Evolutionary conservation across 2,113 vertebrate species (phyloP).

Genomic region (Bostrychus sinensis): DNA sequence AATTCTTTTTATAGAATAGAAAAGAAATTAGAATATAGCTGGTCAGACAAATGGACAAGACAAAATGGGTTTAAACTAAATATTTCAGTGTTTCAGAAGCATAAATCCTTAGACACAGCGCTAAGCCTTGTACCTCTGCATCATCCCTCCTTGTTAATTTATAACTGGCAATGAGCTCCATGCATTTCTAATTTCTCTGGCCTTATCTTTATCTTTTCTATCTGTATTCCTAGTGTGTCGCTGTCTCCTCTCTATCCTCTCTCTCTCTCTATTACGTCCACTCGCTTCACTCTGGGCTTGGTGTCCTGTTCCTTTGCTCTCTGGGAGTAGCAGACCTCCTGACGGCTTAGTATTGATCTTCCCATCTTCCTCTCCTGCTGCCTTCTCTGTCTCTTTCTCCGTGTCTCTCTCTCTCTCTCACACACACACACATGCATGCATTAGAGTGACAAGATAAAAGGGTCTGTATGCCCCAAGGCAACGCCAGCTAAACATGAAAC

Average conservation of each 20-base stretch:
- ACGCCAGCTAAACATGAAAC: conserved; percentile 67
- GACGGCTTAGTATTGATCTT: conserved; percentile 77
- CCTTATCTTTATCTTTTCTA: conserved; percentile 18
- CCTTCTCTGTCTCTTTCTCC: conserved; percentile 19
- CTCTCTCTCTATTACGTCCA: conserved; percentile 33
- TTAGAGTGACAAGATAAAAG: conserved; percentile 76
- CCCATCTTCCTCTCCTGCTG: conserved; percentile 54
- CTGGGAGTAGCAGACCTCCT: conserved; percentile 76
- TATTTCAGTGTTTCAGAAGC: neutral
- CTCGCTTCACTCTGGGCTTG: conserved; percentile 54
- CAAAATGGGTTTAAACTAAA: neutral
- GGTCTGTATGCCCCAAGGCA: conserved; percentile 70
- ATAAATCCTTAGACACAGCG: neutral
- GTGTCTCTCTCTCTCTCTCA: conserved; percentile 21
- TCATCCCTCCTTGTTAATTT: conserved; percentile 24
- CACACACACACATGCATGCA: conserved; percentile 35
- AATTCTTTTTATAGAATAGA: neutral
- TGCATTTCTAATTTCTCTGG: conserved; percentile 7
- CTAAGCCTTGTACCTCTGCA: neutral
- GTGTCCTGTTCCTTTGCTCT: conserved; percentile 75
- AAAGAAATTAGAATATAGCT: neutral
- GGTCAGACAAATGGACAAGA: neutral
- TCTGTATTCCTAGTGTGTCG: neutral
- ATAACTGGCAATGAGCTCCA: conserved; percentile 17
- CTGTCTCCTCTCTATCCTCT: conserved; percentile 22